phyloP scores from a whole-genome alignment of 2,888 invertebrate genomes.

The Agrypnus murinus region DNA sequence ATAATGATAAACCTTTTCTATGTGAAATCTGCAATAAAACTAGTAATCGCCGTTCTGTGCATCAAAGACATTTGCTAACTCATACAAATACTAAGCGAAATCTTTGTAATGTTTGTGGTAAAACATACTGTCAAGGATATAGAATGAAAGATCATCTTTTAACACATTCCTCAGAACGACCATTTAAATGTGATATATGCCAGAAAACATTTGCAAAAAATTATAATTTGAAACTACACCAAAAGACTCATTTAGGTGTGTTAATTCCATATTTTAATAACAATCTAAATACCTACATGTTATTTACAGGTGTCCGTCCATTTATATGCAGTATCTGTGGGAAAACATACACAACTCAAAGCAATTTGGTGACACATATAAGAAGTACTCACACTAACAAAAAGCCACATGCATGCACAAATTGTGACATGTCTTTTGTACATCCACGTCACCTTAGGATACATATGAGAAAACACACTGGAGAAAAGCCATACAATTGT shows the following conservation, averaged over 20 bases:
- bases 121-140: constrained; percentile 58
- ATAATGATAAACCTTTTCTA: constrained; percentile 48
- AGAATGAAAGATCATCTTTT: constrained; percentile 59
- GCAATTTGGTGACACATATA: constrained; percentile 61
- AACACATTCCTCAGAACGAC: constrained; percentile 58
- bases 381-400: constrained; percentile 57
- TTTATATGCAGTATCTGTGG: constrained; percentile 61
- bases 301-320: constrained; percentile 58
- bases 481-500: constrained; percentile 62
- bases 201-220: constrained; percentile 58
- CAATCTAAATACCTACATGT: too few species aligned
- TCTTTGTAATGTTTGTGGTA: constrained; percentile 61
- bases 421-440: constrained; percentile 60
- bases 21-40: constrained; percentile 57
- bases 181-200: constrained; percentile 59
- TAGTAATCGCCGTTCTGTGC: constrained; percentile 52
- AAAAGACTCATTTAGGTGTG: constrained; percentile 58
- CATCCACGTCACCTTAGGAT: constrained; percentile 60
- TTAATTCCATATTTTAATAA: constrained; percentile 8
- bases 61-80: constrained; percentile 56
- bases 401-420: constrained; percentile 61
- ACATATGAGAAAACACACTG: constrained; percentile 63
- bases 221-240: constrained; percentile 60
- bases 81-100: constrained; percentile 57
- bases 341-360: constrained; percentile 62